A percentile compares a stretch with the other conserved stretches of the same genome.
phyloP scores from a whole-genome alignment of 2,888 invertebrate genomes.

The Protula sp. region DNA sequence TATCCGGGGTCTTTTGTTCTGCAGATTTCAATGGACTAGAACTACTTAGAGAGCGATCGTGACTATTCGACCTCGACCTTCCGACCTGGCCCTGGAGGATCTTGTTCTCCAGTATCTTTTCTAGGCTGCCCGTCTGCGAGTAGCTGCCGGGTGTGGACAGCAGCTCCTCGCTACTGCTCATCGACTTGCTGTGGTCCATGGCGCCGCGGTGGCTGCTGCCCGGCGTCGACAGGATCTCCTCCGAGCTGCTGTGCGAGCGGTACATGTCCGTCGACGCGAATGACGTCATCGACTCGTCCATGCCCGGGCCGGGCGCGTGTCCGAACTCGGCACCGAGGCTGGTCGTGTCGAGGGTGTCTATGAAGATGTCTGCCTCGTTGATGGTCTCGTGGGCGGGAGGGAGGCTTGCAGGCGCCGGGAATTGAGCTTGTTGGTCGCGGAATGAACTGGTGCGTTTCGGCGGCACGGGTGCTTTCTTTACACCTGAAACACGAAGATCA shows the following conservation, averaged over 20 bases:
- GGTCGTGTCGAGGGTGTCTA: neutral
- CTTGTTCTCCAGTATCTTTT: constrained; percentile 18
- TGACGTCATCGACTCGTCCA: neutral
- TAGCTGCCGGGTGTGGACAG: constrained; percentile 23
- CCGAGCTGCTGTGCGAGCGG: constrained; percentile 6
- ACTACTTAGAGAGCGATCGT: constrained; percentile 13
- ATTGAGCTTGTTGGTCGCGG: constrained; percentile 32
- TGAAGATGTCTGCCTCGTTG: neutral
- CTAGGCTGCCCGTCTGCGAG: constrained; percentile 24
- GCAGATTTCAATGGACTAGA: constrained; percentile 17
- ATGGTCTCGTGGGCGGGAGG: neutral
- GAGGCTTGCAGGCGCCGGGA: neutral
- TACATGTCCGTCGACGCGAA: neutral
- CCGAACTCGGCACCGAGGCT: neutral
- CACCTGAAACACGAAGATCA: neutral
- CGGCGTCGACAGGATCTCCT: constrained; percentile 10
- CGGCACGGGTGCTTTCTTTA: constrained; percentile 87
- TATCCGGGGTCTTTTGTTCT: constrained; percentile 20
- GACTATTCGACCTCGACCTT: constrained; percentile 17
- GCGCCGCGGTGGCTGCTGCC: constrained; percentile 1
- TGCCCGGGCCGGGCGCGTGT: neutral
- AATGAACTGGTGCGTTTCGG: constrained; percentile 90
- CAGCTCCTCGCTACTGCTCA: constrained; percentile 25
- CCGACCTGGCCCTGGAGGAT: constrained; percentile 1
- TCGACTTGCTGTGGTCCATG: constrained; percentile 17